These are phyloP conservation scores for Empis livida DNA, from an alignment of 2,888 invertebrate species.

Conservation along the genomic window DNA sequence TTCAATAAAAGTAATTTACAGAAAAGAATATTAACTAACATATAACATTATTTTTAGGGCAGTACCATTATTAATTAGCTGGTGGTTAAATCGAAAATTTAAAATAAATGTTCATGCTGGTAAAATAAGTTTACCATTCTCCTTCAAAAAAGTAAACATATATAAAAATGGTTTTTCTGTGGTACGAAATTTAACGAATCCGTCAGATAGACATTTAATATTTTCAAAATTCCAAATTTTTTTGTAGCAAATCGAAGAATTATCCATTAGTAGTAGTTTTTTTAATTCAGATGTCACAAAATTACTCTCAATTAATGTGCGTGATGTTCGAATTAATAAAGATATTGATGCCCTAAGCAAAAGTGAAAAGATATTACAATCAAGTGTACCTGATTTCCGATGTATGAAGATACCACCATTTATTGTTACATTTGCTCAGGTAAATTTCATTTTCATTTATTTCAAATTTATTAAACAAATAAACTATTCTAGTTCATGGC, in stretches of 20 bases:
- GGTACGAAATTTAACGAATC: slow-evolving; percentile 42
- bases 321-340: slow-evolving; percentile 68
- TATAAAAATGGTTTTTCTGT: slow-evolving; percentile 66
- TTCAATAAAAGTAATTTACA: not conserved
- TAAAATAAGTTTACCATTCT: slow-evolving; percentile 66
- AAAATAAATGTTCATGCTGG: slow-evolving; percentile 69
- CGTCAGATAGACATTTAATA: not conserved
- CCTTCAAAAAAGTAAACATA: slow-evolving; percentile 67
- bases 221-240: slow-evolving; percentile 5
- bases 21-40: not conserved
- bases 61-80: slow-evolving; percentile 61
- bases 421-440: slow-evolving; percentile 72
- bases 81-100: slow-evolving; percentile 67
- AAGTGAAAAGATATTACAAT: slow-evolving; percentile 6
- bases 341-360: slow-evolving; percentile 43
- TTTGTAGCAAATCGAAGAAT: slow-evolving; percentile 67
- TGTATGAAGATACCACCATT: slow-evolving; percentile 64
- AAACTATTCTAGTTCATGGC: slow-evolving; percentile 59
- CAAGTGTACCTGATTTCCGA: slow-evolving; percentile 50
- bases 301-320: slow-evolving; percentile 66
- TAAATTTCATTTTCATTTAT: slow-evolving; percentile 26
- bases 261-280: slow-evolving; percentile 74
- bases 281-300: slow-evolving; percentile 81
- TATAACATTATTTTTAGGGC: slow-evolving; percentile 42
- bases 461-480: not conserved